Base-by-base conservation (phyloP, 2,113 vertebrate genomes). In the Catharus fuscescens region DNA sequence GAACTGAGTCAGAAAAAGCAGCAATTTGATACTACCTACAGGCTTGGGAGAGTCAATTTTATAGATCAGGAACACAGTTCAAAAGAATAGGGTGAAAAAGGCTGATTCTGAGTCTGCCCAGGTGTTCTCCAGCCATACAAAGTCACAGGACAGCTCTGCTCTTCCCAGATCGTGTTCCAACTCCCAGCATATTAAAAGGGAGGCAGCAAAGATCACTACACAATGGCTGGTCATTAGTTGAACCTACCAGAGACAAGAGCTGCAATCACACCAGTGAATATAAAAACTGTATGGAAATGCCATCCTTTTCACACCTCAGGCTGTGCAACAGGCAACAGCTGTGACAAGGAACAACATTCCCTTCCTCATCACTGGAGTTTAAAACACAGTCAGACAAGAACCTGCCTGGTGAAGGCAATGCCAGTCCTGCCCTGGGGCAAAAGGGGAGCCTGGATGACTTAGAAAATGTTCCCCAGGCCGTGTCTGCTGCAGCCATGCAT, bases 291-390 rank as follows among this genome's bases (percentile, higher is more conserved):
- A 42, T 40, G 86, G 79, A 90, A 92, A 90, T 59, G 47, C 67
- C 82, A 90, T 73, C 40, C 29, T 31, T 94, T 89, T 91, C 77
- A 76, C 3, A 74, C 76, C 4, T 6, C 71, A 64, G 95, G 79
- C 92, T 90, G 61, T 62, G 56, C 77, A 64, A 40, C 61, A 84
- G 65, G n/a, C 62, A 72, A 57, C 81, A 90, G 85, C 91, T 94
- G 80, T 77, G 76, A 83, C 56, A 45, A 80, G 60, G 69, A 23
- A 66, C 76, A 93, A 59, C 38, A 42, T n/a, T 61, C 54, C 42
- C 32, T 80, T 93, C 36, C 21, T n/a, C 71, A 31, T 69, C 67
- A 60, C 50, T 5, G 25, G 53, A 50, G 70, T 32, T 45, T 79
- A 9, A 66, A 71, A 76, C 40, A 54, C 10, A 0, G 70, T 72